Evolutionary conservation across 2,797 vertebrate species (phyloP), one percentile per base, ranked within the genome.

Genomic region (Clarias laeviceps): DNA sequence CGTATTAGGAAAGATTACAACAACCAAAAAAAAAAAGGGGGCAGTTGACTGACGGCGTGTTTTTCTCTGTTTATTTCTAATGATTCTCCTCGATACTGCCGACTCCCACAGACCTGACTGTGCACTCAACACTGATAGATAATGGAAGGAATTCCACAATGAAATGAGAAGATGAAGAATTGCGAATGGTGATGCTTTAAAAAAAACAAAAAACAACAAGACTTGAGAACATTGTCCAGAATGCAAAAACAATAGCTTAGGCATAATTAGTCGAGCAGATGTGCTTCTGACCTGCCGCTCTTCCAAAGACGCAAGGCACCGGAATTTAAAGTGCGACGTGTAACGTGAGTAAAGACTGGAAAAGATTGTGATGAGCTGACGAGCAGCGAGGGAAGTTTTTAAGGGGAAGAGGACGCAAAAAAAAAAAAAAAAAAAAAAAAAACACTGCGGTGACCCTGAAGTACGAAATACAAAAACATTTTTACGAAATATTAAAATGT

Each of bases 71-170:
- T 80, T 65, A 5, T 65, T 70, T 70, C 66, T 17, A 69, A 59
- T 4, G 20, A 56, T 69, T 65, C 18, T 27, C n/a, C 9, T n/a
- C 18, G 83, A 65, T 76, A 3, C 34, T 7, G 69, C 61, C 15
- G 9, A 29, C 15, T 73, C 69, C 62, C 78, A 32, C 37, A 80
- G 61, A 65, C 62, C 82, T 7, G 61, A 77, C 82, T 8, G 40
- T n/a, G 40, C 22, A 45, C 83, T 57, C 74, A 20, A 56, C 17
- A 22, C 65, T 84, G 64, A 70, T 15, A 56, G 77, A 85, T 80
- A 34, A 34, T 27, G 84, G 40, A 73, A 56, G 65, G 45, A 11
- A 56, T 80, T 68, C 76, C 74, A 40, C 59, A 20, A 20, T 20
- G 76, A 32, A 32, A 80, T 8, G 50, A 24, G 83, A 45, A 72